These are phyloP conservation scores for Muntiacus muntjak DNA, from an alignment of 2,113 vertebrate genomes.

Conservation along the genomic window DNA sequence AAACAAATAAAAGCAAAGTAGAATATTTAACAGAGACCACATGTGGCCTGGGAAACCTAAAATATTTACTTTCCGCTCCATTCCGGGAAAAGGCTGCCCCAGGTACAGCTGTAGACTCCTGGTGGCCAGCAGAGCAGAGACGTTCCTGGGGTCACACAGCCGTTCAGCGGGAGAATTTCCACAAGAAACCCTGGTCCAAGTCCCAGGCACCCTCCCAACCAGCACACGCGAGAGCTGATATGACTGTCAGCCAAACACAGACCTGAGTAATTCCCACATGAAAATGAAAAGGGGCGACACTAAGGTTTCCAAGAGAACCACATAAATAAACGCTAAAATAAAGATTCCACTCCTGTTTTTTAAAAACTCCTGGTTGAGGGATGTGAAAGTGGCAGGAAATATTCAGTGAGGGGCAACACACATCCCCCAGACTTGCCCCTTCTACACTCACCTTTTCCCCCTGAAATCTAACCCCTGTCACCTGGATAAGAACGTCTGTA, in stretches of 20 bases:
- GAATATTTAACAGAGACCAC: not conserved
- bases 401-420: not conserved
- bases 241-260: not conserved
- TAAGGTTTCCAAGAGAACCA: not conserved
- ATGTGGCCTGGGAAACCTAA: not conserved
- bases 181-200: not conserved
- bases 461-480: not conserved
- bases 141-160: not conserved
- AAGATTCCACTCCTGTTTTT: not conserved
- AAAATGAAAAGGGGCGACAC: not conserved
- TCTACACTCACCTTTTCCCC: not conserved
- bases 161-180: not conserved
- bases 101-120: not conserved
- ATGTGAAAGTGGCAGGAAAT: not conserved
- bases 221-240: too few species aligned
- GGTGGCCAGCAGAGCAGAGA: too few species aligned
- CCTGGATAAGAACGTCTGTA: not conserved
- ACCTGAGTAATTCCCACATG: not conserved
- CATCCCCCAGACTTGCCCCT: not conserved
- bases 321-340: not conserved
- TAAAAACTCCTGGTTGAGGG: not conserved
- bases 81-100: not conserved
- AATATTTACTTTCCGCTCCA: not conserved
- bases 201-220: not conserved
- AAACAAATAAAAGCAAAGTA: not conserved